phyloP scores from a whole-genome alignment of 1,140 invertebrate genomes.

The Bombus difficillimus region DNA sequence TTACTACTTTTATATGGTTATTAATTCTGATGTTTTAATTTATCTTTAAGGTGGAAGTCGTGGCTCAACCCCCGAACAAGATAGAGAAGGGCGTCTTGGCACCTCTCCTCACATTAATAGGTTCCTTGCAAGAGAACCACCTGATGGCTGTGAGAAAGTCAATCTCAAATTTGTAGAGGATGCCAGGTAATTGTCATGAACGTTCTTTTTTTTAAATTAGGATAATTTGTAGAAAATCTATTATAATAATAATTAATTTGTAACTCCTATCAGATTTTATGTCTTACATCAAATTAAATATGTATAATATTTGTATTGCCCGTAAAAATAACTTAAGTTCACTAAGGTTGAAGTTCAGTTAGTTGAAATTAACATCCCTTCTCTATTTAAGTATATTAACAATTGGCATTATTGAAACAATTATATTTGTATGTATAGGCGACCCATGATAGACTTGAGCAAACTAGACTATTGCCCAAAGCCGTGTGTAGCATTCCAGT shows the following conservation, averaged over 20 bases:
- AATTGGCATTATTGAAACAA: constrained; percentile 29
- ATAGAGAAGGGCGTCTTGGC: constrained; percentile 83
- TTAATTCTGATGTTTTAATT: constrained; percentile 37
- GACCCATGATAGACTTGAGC: constrained; percentile 82
- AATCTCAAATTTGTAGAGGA: constrained; percentile 87
- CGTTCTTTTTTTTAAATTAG: background rate
- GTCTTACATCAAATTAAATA: background rate
- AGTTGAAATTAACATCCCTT: background rate
- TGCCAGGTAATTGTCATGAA: constrained; percentile 81
- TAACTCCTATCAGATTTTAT: background rate
- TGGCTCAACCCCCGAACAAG: constrained; percentile 85
- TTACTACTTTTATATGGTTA: background rate
- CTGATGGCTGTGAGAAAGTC: constrained; percentile 93
- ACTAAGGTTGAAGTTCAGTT: background rate
- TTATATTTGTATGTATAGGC: constrained; percentile 70
- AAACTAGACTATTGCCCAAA: constrained; percentile 83
- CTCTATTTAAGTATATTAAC: background rate
- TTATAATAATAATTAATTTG: background rate
- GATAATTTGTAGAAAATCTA: background rate
- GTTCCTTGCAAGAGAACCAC: constrained; percentile 92
- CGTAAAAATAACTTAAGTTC: background rate
- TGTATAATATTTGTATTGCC: background rate
- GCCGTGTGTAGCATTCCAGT: constrained; percentile 88
- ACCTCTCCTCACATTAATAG: constrained; percentile 92
- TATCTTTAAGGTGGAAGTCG: constrained; percentile 82